Conservation (phyloP, 1,140 invertebrate genomes). For the Venturia canescens region DNA sequence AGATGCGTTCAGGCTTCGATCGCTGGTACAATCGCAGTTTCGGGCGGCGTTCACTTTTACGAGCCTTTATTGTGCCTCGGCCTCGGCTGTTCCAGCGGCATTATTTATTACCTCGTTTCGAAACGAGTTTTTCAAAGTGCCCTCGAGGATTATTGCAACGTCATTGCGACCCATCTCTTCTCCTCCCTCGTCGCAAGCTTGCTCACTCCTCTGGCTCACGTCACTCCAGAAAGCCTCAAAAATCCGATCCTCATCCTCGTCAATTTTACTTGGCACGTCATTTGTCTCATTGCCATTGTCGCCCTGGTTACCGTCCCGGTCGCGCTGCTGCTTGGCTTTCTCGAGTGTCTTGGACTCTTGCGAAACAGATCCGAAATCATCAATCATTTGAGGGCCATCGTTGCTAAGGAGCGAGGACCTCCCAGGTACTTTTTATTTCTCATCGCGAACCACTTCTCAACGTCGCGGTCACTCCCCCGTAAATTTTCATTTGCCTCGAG, state of each 20-base stretch:
- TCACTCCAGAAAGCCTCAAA: not conserved
- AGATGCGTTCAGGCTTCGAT: conserved; percentile 62
- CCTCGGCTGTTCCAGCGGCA: conserved; percentile 54
- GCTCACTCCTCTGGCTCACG: conserved; percentile 51
- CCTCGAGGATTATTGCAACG: conserved; percentile 66
- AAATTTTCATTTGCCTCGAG: too few relatives aligned
- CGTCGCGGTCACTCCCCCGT: too few relatives aligned
- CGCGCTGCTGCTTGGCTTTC: conserved; percentile 46
- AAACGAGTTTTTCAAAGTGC: conserved; percentile 58
- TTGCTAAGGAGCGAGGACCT: conserved; percentile 41
- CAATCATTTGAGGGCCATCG: conserved; percentile 58
- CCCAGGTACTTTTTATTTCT: conserved; percentile 42
- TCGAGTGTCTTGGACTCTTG: conserved; percentile 53
- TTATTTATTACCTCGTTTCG: conserved; percentile 57
- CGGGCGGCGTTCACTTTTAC: conserved; percentile 59
- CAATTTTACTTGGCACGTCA: conserved; percentile 60
- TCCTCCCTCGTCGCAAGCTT: conserved; percentile 57
- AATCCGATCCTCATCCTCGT: conserved; percentile 37
- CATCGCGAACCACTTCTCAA: too few relatives aligned
- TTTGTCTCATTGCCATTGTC: conserved; percentile 56
- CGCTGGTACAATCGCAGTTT: conserved; percentile 57
- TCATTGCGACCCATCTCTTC: conserved; percentile 57
- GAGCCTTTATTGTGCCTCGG: conserved; percentile 52
- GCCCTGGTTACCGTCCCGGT: conserved; percentile 47
- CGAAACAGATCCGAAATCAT: conserved; percentile 61